Evolutionary conservation across 2,113 vertebrate species (phyloP).

Genomic region (Chroicocephalus ridibundus): DNA sequence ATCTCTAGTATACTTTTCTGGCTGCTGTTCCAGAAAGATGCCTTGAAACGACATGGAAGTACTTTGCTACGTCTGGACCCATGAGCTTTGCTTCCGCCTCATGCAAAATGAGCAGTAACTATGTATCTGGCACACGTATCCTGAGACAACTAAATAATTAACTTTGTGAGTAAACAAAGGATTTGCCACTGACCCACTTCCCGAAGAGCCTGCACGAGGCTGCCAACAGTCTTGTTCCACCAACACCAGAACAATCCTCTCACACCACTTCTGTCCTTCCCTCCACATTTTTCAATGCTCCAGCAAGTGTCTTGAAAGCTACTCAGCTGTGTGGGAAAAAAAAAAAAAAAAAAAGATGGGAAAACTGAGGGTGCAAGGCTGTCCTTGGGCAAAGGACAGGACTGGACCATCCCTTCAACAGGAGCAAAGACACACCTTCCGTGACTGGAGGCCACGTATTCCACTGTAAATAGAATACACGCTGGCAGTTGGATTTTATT

Average conservation of each 20-base stretch:
- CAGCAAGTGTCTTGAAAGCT: background rate
- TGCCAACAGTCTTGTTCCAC: background rate
- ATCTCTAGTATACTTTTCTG: background rate
- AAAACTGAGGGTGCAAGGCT: background rate
- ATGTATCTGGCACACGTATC: background rate
- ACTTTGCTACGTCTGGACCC: background rate
- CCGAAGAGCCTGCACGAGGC: background rate
- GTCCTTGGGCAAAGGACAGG: background rate
- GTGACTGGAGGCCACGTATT: background rate
- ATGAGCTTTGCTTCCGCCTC: background rate
- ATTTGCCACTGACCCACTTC: background rate
- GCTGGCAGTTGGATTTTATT: background rate
- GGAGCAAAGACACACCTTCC: background rate
- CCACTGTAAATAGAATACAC: background rate
- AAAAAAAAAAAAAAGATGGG: background rate
- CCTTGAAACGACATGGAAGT: rapidly evolving
- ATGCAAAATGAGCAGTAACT: background rate
- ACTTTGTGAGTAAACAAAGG: background rate
- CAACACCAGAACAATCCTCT: background rate
- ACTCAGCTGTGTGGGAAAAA: background rate
- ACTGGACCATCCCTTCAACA: background rate
- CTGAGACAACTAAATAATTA: constrained; percentile 11
- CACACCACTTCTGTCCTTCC: background rate
- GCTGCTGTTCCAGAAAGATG: background rate
- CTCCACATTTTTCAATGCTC: background rate